Conservation (phyloP, 2,113 vertebrate genomes). For the Siphamia tubifer region DNA sequence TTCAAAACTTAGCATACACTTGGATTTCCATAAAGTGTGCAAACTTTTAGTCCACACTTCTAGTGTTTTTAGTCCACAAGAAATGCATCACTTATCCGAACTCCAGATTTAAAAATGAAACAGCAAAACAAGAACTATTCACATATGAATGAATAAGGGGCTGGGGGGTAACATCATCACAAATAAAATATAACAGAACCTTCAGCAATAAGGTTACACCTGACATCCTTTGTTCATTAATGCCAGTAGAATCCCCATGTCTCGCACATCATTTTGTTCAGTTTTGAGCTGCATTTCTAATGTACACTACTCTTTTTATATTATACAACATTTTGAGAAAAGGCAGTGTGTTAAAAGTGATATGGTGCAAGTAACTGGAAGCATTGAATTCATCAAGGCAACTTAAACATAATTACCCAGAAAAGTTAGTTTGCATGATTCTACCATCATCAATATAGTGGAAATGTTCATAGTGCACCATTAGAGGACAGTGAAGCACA, state of each 20-base stretch:
- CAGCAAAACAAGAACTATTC: neutral
- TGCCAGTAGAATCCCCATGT: neutral
- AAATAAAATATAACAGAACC: neutral
- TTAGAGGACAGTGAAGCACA: neutral
- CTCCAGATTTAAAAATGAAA: neutral
- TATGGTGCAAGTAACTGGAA: conserved; percentile 35
- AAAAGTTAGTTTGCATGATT: neutral
- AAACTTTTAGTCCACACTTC: too few species aligned
- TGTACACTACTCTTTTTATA: neutral
- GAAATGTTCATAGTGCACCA: neutral
- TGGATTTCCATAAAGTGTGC: neutral
- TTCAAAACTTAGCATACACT: neutral
- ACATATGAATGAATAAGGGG: neutral
- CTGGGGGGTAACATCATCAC: neutral
- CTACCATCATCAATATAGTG: neutral
- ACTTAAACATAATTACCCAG: neutral
- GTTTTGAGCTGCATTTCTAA: neutral
- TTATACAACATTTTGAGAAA: conserved; percentile 7
- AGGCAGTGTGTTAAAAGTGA: conserved; percentile 39
- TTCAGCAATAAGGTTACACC: neutral
- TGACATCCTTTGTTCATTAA: neutral
- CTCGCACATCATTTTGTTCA: neutral
- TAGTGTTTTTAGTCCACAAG: conserved; percentile 8
- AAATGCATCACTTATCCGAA: neutral
- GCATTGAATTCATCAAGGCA: conserved; percentile 17